Conservation (phyloP, 2,888 invertebrate genomes). For the Scaptomyza caliginosa region DNA sequence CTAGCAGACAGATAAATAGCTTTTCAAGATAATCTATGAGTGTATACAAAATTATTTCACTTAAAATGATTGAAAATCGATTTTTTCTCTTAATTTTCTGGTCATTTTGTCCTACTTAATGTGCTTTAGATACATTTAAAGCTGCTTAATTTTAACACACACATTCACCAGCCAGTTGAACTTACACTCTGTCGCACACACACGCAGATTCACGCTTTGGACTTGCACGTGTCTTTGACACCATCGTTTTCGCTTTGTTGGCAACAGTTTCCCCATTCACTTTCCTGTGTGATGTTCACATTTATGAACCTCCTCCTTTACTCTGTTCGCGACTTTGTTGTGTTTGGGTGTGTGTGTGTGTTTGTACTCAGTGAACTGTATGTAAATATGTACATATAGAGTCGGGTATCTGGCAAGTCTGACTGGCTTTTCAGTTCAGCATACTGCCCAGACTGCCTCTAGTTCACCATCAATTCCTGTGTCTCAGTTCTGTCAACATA, state of each 20-base stretch:
- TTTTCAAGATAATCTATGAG: background rate
- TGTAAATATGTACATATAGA: conserved; percentile 68
- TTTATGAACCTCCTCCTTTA: conserved; percentile 39
- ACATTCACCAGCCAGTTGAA: conserved; percentile 1
- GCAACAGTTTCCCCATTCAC: conserved; percentile 51
- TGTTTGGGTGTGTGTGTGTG: conserved; percentile 10
- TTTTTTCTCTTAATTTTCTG: conserved; percentile 11
- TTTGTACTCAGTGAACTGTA: conserved; percentile 68
- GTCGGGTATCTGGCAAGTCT: conserved; percentile 46
- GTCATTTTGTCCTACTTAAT: conserved; percentile 20
- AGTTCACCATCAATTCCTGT: background rate
- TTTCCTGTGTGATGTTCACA: conserved; percentile 66
- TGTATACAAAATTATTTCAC: background rate
- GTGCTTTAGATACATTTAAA: conserved; percentile 30
- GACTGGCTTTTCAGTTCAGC: background rate
- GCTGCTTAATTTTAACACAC: conserved; percentile 43
- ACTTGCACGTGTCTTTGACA: conserved; percentile 60
- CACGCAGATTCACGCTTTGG: conserved; percentile 49
- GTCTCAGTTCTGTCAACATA: conserved; percentile 3
- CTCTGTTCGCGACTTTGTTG: conserved; percentile 4
- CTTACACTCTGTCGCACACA: conserved; percentile 26
- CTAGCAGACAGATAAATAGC: background rate
- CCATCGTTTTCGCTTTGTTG: conserved; percentile 27
- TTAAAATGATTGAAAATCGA: conserved; percentile 12
- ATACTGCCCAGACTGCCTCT: conserved; percentile 36